Base-by-base conservation (phyloP, 2,888 invertebrate genomes). In the Caenorhabditis panamensis region DNA sequence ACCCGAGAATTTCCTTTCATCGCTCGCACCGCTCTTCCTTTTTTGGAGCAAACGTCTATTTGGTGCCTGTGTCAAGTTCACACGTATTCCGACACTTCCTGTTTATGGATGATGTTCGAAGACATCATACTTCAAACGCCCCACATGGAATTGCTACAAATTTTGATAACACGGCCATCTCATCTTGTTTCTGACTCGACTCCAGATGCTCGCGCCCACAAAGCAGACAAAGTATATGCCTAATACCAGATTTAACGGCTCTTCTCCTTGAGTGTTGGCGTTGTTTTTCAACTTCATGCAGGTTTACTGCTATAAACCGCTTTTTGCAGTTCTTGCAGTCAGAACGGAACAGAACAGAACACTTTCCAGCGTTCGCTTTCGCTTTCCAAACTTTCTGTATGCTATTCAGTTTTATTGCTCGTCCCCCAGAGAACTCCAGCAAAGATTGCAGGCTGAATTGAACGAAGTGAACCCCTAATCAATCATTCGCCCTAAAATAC, bases 1-100 rank as follows among this genome's bases (percentile, higher is more conserved):
- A 66, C 66, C 13, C 31, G 44, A 53, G 61, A 24, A 75, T 53
- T 49, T 37, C 37, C 26, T 66, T 72, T 63, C 16, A 28, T 56
- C 41, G 51, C 47, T 20, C 26, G 49, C 18, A 13, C 64, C 59
- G 58, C 64, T 49, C 37, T 53, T 41, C 41, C 18, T 13, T 59
- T 37, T 51, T 24, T 66, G 31, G 22, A 56, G 18, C 16, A 16
- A 56, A 28, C 31, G 31, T 31, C 41, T 13, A 41, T 41, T 56
- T 18, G 6, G 31, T 56, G 54, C 2, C 6, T 3, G 5, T 47
- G 51, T 24, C 51, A 24, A 24, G 8, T 51, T 22, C 5, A 13
- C 26, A 26, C 51, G 13, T 26, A 11, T 56, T 56, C 36, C 56
- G 8, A 1, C 56, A 31, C 28, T 56, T 31, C 31, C 20, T 44